Evolutionary conservation across 2,797 vertebrate species (phyloP).

Genomic region (Agapornis canus): DNA sequence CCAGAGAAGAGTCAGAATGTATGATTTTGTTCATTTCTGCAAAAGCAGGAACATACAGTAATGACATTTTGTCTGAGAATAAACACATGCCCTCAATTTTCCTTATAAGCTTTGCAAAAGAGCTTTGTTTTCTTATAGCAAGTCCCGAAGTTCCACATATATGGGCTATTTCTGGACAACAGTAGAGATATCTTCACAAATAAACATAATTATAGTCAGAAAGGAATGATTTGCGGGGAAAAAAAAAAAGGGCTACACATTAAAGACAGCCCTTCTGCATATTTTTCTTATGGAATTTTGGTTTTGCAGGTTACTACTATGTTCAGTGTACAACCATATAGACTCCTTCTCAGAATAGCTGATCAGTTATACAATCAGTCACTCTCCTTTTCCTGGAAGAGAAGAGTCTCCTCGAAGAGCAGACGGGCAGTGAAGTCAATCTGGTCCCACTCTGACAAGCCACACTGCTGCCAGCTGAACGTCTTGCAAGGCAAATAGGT

Average conservation of each 20-base stretch:
- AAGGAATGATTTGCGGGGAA: background rate
- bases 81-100: background rate
- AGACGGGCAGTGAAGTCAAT: background rate
- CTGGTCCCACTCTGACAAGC: background rate
- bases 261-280: background rate
- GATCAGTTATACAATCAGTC: background rate
- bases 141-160: background rate
- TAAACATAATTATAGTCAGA: background rate
- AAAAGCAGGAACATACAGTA: background rate
- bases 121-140: background rate
- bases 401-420: background rate
- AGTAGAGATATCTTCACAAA: background rate
- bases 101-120: background rate
- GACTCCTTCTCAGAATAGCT: background rate
- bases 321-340: background rate
- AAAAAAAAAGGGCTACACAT: background rate
- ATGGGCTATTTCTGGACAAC: constrained; percentile 4
- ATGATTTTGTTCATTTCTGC: background rate
- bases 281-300: background rate
- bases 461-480: background rate
- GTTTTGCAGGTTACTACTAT: background rate
- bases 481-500: background rate
- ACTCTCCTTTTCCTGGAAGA: background rate
- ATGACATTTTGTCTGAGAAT: background rate
- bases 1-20: background rate